These are phyloP conservation scores for Syngnathus floridae DNA, from an alignment of 2,113 vertebrate genomes.

Conservation along the genomic window DNA sequence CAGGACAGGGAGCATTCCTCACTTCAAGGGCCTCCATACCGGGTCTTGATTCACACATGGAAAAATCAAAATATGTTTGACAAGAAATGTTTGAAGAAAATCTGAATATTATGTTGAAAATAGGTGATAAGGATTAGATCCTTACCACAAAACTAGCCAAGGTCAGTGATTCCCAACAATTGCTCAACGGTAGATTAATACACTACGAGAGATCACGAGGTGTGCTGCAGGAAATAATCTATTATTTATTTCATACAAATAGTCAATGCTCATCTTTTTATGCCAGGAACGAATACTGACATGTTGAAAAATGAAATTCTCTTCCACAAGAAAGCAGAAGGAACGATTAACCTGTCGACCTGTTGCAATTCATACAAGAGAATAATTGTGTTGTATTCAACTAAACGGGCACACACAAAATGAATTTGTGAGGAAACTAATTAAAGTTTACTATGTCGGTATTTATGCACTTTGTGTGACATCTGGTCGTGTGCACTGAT, in stretches of 20 bases:
- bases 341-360: not conserved
- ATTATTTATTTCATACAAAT: not conserved
- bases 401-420: not conserved
- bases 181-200: not conserved
- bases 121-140: not conserved
- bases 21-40: slow-evolving; percentile 47
- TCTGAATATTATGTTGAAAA: not conserved
- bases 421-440: not conserved
- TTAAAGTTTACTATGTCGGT: not conserved
- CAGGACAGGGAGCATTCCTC: slow-evolving; percentile 52
- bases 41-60: slow-evolving; percentile 31
- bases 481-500: not conserved
- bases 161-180: not conserved
- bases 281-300: not conserved
- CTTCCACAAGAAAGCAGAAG: not conserved
- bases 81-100: not conserved
- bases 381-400: not conserved
- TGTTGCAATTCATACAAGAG: too few relatives aligned
- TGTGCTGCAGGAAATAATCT: not conserved
- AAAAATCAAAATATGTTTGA: not conserved
- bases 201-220: not conserved
- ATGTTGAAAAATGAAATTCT: not conserved
- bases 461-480: not conserved
- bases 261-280: not conserved
- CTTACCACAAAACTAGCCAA: not conserved